Evolutionary conservation across 2,797 vertebrate genomes (phyloP).

Genomic region (Streptopelia turtur): DNA sequence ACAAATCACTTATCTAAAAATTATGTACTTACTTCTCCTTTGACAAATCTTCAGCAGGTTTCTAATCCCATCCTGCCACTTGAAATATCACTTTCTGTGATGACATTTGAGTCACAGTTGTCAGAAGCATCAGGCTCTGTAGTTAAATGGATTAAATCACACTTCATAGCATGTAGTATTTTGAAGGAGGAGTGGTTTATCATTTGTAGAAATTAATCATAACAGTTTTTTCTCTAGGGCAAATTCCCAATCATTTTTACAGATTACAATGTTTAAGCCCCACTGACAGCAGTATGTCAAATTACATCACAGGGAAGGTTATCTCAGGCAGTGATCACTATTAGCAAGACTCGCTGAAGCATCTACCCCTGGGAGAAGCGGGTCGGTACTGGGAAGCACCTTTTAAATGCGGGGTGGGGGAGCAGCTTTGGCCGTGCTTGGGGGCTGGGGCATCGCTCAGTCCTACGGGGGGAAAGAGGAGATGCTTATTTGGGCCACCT

Average conservation of each 20-base stretch:
- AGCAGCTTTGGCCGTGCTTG: background rate
- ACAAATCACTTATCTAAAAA: conserved; percentile 80
- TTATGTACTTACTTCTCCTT: conserved; percentile 77
- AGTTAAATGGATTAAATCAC: conserved; percentile 81
- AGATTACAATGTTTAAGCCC: conserved; percentile 72
- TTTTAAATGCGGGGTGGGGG: background rate
- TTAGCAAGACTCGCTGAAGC: conserved; percentile 21
- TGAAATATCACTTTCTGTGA: conserved; percentile 80
- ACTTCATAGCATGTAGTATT: conserved; percentile 74
- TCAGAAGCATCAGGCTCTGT: conserved; percentile 75
- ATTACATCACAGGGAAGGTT: conserved; percentile 58
- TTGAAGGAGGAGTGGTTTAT: conserved; percentile 75
- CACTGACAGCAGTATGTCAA: conserved; percentile 64
- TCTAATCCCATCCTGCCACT: conserved; percentile 81
- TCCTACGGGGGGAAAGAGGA: background rate
- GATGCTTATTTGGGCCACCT: background rate
- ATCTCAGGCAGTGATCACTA: conserved; percentile 48
- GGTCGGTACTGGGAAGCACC: background rate
- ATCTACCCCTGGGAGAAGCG: background rate
- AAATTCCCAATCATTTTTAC: conserved; percentile 70
- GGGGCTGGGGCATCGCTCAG: fast-evolving
- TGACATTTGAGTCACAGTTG: conserved; percentile 82
- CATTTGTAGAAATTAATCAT: conserved; percentile 75
- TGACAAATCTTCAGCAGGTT: conserved; percentile 79
- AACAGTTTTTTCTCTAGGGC: conserved; percentile 67